Percentiles rank a stretch among this genome's conserved stretches.
Conservation (phyloP, 2,113 vertebrate genomes). For the Naja naja region DNA sequence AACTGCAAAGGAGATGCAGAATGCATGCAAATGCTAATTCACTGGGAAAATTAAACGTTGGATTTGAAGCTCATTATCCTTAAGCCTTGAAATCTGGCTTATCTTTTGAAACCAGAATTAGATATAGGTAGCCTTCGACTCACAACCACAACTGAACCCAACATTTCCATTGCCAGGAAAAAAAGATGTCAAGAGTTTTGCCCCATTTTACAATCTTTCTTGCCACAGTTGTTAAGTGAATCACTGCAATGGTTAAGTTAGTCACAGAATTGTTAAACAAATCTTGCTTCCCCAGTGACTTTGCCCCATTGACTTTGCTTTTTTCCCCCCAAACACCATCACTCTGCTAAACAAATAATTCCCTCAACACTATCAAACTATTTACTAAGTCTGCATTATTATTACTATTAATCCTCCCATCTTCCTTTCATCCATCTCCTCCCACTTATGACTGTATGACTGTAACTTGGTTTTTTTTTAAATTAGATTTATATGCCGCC, state of each 20-base stretch:
- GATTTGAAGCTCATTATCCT: not conserved
- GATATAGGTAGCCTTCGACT: not conserved
- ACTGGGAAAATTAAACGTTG: not conserved
- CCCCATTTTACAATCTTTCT: not conserved
- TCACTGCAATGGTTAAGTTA: not conserved
- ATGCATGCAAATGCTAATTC: not conserved
- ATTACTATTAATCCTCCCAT: no score
- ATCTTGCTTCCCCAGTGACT: not conserved
- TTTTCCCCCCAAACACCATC: no score
- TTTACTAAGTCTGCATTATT: no score
- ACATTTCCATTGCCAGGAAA: not conserved
- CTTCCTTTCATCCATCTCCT: no score
- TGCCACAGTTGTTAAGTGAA: not conserved
- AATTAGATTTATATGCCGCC: no score
- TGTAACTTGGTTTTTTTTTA: no score
- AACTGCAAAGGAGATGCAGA: not conserved
- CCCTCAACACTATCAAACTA: no score
- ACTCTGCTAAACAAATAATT: no score
- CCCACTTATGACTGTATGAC: no score
- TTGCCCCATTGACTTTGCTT: not conserved
- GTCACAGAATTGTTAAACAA: not conserved
- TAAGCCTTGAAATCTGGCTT: not conserved
- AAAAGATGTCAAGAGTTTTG: not conserved
- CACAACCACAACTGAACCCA: not conserved
- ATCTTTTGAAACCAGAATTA: not conserved